These are phyloP conservation scores for Ochropacha duplaris DNA, from an alignment of 2,888 invertebrate species.

Conservation along the genomic window DNA sequence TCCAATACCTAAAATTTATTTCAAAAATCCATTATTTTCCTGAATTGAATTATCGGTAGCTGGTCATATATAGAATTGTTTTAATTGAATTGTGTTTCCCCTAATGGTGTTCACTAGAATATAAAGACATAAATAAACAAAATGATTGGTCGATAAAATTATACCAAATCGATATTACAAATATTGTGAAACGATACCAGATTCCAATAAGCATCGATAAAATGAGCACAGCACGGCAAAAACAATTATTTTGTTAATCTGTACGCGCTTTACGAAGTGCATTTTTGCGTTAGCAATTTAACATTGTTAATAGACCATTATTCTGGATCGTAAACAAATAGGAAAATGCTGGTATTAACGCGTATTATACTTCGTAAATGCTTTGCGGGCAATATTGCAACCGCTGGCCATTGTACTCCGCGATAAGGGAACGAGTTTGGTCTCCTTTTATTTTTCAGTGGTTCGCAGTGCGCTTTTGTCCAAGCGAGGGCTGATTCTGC, in stretches of 20 bases:
- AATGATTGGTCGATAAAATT: neutral
- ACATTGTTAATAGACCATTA: constrained; percentile 55
- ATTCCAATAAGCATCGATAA: neutral
- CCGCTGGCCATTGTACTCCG: constrained; percentile 44
- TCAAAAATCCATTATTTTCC: no score
- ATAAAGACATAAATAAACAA: neutral
- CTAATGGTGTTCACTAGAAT: neutral
- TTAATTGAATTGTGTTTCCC: neutral
- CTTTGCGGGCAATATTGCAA: constrained; percentile 9
- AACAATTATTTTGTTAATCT: constrained; percentile 48
- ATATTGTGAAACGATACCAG: neutral
- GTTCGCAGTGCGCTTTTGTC: constrained; percentile 35
- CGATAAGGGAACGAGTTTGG: constrained; percentile 53
- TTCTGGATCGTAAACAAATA: constrained; percentile 60
- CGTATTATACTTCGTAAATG: constrained; percentile 38
- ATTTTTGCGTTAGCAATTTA: constrained; percentile 52
- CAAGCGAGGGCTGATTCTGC: constrained; percentile 27
- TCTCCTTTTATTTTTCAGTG: constrained; percentile 50
- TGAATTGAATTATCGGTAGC: no score
- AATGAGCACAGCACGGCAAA: constrained; percentile 1
- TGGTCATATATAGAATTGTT: no score
- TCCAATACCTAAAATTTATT: no score
- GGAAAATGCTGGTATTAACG: constrained; percentile 59
- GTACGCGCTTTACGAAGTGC: constrained; percentile 18
- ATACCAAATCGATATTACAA: neutral